Percentiles rank a stretch among this genome's conserved stretches.
phyloP scores from a whole-genome alignment of 2,888 invertebrate species.

The Synergus japonicus region DNA sequence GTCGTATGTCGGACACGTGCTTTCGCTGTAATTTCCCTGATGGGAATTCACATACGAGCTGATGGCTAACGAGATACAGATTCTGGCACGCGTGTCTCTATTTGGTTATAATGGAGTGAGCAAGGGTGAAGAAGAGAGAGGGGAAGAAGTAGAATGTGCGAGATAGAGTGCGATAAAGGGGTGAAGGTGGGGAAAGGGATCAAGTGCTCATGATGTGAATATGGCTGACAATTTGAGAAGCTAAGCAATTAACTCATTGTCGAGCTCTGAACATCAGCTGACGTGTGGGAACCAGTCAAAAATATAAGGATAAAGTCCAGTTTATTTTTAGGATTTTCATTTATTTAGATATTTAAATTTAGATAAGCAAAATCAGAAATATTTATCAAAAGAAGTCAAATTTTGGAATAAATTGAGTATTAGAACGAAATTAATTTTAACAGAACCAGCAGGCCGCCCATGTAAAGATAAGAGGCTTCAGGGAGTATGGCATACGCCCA shows the following conservation, averaged over 20 bases:
- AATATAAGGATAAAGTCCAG: neutral
- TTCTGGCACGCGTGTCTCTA: constrained; percentile 38
- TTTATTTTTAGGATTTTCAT: too few relatives aligned
- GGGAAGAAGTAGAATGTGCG: constrained; percentile 15
- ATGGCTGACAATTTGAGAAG: constrained; percentile 25
- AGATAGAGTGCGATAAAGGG: constrained; percentile 42
- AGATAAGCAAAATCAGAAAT: too few relatives aligned
- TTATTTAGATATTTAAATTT: too few relatives aligned
- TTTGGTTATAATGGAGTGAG: constrained; percentile 15
- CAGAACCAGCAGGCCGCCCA: too few relatives aligned
- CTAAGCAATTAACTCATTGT: constrained; percentile 23
- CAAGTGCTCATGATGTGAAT: constrained; percentile 33
- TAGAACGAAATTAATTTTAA: too few relatives aligned
- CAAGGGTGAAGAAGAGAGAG: constrained; percentile 41
- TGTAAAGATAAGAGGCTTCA: too few relatives aligned
- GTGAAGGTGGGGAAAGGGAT: constrained; percentile 26
- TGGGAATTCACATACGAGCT: constrained; percentile 34
- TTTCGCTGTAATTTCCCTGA: constrained; percentile 36
- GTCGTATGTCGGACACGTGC: constrained; percentile 29
- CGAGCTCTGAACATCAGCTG: constrained; percentile 18
- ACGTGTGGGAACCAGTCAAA: neutral
- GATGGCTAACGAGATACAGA: constrained; percentile 36
- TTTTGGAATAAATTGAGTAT: too few relatives aligned
- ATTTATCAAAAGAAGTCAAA: too few relatives aligned
- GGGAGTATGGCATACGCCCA: too few relatives aligned